Evolutionary conservation across 1,140 invertebrate genomes (phyloP), one percentile per base, ranked within the genome.

Genomic region (Drosophila virilis): DNA sequence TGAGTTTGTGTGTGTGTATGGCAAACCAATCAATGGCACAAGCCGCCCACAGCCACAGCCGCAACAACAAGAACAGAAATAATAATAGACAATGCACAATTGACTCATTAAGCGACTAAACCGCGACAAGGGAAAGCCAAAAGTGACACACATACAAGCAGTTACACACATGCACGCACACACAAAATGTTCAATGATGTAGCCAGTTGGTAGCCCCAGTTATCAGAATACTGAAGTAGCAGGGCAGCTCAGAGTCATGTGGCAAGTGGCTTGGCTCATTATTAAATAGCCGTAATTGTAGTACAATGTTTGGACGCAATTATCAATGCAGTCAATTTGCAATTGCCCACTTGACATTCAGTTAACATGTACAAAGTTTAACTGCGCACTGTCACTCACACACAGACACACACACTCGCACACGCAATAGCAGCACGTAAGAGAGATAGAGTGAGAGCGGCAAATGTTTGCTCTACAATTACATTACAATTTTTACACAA

Each of bases 401-500:
- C 40, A 40, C 28, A 38, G 7, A 33, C 50, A 8, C n/a, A 1
- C 45, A 55, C 50, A 28, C n/a, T 1, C 45, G 33, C 28, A 38
- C 7, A 33, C 50, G 7, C n/a, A 1, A 46, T 1, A 51, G 2
- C 5, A 8, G 43, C 13, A 2, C 13, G 9, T 28, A 6, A 43
- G 22, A 22, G 17, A 38, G 35, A 65, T 28, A 60, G 45, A 46
- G 48, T 43, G 12, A 48, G 40, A 46, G 46, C 28, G 55, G 28
- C 60, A 46, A 81, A 77, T 50, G 68, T 77, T 77, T 78, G 74
- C 55, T 52, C 60, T 57, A 77, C 84, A 88, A 88, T 88, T 88
- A 88, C 84, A 88, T 88, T 88, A 89, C 84, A 89, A 88, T 88
- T 88, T 88, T 88, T 89, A 80, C 80, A 89, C 84, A 88, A 88